Evolutionary conservation across 64 coral and sea anemone genomes (phyloP).

Genomic region (Montipora capricornis): DNA sequence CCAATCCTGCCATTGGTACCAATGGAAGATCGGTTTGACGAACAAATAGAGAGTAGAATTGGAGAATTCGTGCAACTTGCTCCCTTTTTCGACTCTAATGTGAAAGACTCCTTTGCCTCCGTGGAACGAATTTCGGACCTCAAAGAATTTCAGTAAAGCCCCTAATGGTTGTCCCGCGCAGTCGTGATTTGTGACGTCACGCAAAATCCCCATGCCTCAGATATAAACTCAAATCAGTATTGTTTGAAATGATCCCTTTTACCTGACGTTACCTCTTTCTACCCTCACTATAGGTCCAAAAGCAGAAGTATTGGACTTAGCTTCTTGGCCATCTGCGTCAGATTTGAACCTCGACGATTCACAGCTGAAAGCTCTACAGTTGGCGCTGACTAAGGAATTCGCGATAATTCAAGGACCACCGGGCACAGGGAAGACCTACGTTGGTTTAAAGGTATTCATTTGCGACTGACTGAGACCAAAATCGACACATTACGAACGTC

Average conservation of each 20-base stretch:
- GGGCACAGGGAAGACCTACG: constrained; percentile 68
- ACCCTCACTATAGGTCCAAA: neutral
- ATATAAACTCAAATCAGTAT: neutral
- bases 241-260: neutral
- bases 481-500: neutral
- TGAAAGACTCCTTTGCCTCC: too few relatives aligned
- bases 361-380: constrained; percentile 63
- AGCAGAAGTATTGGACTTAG: constrained; percentile 6
- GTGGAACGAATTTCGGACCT: too few relatives aligned
- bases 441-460: constrained; percentile 69
- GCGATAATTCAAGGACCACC: constrained; percentile 70
- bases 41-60: too few relatives aligned
- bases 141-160: too few relatives aligned
- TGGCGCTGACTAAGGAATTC: constrained; percentile 78
- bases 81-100: too few relatives aligned
- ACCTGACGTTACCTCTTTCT: too few relatives aligned
- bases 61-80: too few relatives aligned
- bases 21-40: too few relatives aligned
- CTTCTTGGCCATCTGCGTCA: constrained; percentile 59
- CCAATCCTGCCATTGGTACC: too few relatives aligned
- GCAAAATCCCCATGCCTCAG: too few relatives aligned
- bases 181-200: too few relatives aligned
- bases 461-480: neutral
- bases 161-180: too few relatives aligned
- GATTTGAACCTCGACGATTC: constrained; percentile 64